Evolutionary conservation across 2,888 invertebrate genomes (phyloP).

Genomic region (Cataglyphis albicans): DNA sequence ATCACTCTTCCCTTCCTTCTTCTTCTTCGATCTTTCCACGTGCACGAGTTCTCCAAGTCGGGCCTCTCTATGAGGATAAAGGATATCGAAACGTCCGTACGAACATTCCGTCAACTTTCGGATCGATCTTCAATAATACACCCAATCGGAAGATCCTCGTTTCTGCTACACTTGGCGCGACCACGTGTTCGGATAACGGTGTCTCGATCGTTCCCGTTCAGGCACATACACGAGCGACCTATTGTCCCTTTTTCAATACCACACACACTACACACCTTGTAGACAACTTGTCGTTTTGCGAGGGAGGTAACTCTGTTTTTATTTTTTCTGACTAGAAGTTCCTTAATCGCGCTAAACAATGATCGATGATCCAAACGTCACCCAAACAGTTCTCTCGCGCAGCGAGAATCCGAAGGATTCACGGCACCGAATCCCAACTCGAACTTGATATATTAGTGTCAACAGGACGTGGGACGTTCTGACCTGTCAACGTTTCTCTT

Average conservation of each 20-base stretch:
- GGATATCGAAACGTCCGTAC: constrained; percentile 70
- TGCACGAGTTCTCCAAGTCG: constrained; percentile 6
- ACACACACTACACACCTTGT: constrained; percentile 24
- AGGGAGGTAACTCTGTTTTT: neutral
- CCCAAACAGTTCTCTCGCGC: neutral
- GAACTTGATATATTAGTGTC: constrained; percentile 46
- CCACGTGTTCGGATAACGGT: constrained; percentile 66
- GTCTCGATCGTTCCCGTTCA: constrained; percentile 42
- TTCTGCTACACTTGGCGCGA: constrained; percentile 58
- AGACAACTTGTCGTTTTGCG: neutral
- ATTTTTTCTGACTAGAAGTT: constrained; percentile 52
- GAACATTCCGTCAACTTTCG: constrained; percentile 65
- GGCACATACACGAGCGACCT: constrained; percentile 42
- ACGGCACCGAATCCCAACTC: neutral
- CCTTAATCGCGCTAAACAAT: neutral
- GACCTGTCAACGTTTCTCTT: constrained; percentile 72
- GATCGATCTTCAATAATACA: neutral
- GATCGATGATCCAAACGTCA: neutral
- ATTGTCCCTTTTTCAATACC: constrained; percentile 36
- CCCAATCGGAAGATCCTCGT: constrained; percentile 7
- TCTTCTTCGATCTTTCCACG: constrained; percentile 21
- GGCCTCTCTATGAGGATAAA: neutral
- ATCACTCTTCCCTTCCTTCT: constrained; percentile 61
- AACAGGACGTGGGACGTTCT: constrained; percentile 81
- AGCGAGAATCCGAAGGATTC: constrained; percentile 10